Base-by-base conservation (phyloP, 2,888 invertebrate genomes). In the Dicranocentrus wangi region DNA sequence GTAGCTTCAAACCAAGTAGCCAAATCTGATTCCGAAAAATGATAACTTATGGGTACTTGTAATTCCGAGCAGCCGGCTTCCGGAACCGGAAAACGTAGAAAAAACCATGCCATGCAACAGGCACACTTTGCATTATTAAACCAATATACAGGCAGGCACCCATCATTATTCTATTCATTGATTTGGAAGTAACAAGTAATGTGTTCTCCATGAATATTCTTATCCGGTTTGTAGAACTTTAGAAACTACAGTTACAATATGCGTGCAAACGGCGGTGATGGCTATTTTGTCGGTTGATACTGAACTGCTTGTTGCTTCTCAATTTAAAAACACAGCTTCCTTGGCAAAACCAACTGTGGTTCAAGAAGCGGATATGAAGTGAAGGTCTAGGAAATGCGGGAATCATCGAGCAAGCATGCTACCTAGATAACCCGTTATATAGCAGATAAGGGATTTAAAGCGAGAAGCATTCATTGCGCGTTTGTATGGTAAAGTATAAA, bases 81-180 rank as follows among this genome's bases (percentile, higher is more conserved):
- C 77, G 77, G 61, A 77, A 69, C 69, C 77, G 77, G 69, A 69
- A 63, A 39, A 58, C 5, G n/a, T 51, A 51, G 7, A 13, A 10
- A 8, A 73, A 43, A 32, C 8, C 55, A 32, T 55, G 27, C 47
- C 43, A 68, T 47, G 69, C 69, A 77, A 77, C 61, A 69, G 69
- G 69, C 69, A 77, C 77, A 61, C 77, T 28, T 3, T 58, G 8
- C 75, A 21, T 28, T 27, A 7, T 39, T 13, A 8, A 8, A 28
- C 15, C 15, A n/a, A n/a, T 5, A n/a, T 27, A 39, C 2, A 42
- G 32, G 1, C 10, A 15, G 25, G 68, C 53, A 53, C 68, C 68
- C 68, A 32, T 27, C 51, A 7, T 17, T 27, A 13, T 60, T 53
- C 10, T 17, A 53, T 17, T 19, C 53, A 53, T 53, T 21, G 19